phyloP scores from a whole-genome alignment of 2,113 vertebrate genomes.

The Chaetodon auriga region DNA sequence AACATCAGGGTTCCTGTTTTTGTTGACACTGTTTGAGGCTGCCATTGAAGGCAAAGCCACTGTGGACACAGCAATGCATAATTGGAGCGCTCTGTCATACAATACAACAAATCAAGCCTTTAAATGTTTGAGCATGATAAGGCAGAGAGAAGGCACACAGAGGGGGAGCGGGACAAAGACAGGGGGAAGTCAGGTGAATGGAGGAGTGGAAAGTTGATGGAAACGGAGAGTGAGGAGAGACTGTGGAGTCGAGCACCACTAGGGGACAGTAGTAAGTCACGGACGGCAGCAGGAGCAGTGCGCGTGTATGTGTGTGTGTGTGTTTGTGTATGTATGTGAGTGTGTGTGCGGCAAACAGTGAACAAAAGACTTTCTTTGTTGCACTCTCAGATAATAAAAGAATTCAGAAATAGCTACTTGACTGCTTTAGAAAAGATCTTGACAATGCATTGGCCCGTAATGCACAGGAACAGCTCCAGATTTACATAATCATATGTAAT shows the following conservation, averaged over 20 bases:
- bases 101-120: constrained; percentile 86
- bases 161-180: constrained; percentile 69
- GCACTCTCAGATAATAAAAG: constrained; percentile 87
- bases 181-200: constrained; percentile 70
- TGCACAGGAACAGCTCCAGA: constrained; percentile 82
- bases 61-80: constrained; percentile 89
- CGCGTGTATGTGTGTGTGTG: constrained; percentile 57
- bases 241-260: constrained; percentile 84
- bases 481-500: constrained; percentile 87
- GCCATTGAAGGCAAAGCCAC: constrained; percentile 85
- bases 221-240: constrained; percentile 56
- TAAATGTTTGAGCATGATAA: constrained; percentile 94
- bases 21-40: constrained; percentile 88
- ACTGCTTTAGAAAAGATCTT: constrained; percentile 88
- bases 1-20: constrained; percentile 88
- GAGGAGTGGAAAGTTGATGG: constrained; percentile 66
- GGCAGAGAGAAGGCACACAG: constrained; percentile 80
- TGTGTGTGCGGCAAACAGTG: constrained; percentile 85
- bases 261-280: constrained; percentile 99
- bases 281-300: constrained; percentile 78
- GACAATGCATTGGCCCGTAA: constrained; percentile 83
- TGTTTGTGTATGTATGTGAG: constrained; percentile 58
- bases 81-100: constrained; percentile 88
- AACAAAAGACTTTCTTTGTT: constrained; percentile 99
- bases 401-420: constrained; percentile 88